Evolutionary conservation across 2,113 vertebrate species (phyloP), one percentile per base, ranked within the genome.

Genomic region (Nothobranchius furzeri): DNA sequence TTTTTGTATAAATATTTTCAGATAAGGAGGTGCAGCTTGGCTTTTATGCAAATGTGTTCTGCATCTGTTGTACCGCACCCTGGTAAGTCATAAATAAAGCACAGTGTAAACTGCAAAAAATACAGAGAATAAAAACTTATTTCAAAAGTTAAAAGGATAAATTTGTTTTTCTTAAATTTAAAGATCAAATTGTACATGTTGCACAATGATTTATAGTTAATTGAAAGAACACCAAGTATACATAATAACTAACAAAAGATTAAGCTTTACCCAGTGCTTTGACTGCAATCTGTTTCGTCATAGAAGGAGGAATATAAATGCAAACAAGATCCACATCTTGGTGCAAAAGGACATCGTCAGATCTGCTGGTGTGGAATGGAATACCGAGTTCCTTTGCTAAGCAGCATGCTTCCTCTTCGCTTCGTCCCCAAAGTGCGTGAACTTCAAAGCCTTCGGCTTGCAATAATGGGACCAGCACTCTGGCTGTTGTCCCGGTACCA

Each of bases 251-350:
- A 11, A 12, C 43, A 66, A 15, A 57, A 49, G 45, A 53, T 61
- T 4, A n/a, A 4, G 1, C 80, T 83, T 78, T 94, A 99, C 97
- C 97, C 90, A 99, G 85, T 76, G 97, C 97, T 90, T 99, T 99
- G 70, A 98, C 96, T 25, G 97, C 96, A 63, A 99, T 99, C 52
- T 99, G 97, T 13, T 96, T 93, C 0, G 97, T 99, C 56, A 98
- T 94, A 0, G 97, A 96, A 1, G 97, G 97, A 0, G 97, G 97
- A 64, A 98, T 98, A 67, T 94, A 94, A 91, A 99, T 96, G 93
- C 97, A 99, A 78, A 99, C 96, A 56, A 99, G 93, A 83, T 99
- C 96, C 1, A 99, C 97, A 0, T 98, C 96, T 85, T 95, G 97
- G 80, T 97, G 96, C 69, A 99, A 93, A 74, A 99, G 77, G 55